Conservation (phyloP, 1,140 invertebrate genomes). For the Magallana gigas region DNA sequence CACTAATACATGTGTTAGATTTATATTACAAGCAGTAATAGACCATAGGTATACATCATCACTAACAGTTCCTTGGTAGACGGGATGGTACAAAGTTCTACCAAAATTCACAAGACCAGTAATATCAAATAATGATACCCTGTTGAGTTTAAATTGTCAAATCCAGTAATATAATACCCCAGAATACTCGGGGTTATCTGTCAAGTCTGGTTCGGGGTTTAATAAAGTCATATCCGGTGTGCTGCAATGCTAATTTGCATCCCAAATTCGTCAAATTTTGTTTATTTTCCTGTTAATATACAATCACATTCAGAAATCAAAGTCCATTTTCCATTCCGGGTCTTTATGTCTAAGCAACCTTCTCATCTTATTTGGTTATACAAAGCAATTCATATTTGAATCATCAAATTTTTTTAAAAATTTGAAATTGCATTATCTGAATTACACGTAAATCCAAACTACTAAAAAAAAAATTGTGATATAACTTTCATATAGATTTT, state of each 20-base stretch:
- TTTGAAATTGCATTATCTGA: too few relatives aligned
- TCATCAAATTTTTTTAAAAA: too few relatives aligned
- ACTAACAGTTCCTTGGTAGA: background rate
- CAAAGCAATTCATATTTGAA: too few relatives aligned
- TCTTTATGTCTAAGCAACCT: background rate
- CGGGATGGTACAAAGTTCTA: background rate
- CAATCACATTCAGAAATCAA: background rate
- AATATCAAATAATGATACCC: conserved; percentile 13
- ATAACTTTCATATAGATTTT: too few relatives aligned
- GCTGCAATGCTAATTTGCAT: conserved; percentile 2
- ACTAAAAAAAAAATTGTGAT: too few relatives aligned
- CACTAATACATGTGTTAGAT: background rate
- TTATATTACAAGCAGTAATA: conserved; percentile 6
- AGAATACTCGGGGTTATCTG: background rate
- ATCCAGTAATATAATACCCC: conserved; percentile 21
- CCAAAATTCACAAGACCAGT: background rate
- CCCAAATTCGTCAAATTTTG: background rate
- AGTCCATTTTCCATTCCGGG: background rate
- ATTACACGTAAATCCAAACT: too few relatives aligned
- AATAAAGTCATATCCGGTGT: background rate
- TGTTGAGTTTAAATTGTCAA: background rate
- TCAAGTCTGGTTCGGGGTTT: background rate
- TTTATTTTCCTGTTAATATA: background rate
- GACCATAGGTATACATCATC: conserved; percentile 11
- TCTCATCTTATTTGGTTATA: background rate